Base-by-base conservation (phyloP, 2,888 invertebrate species). In the Lypha dubia region DNA sequence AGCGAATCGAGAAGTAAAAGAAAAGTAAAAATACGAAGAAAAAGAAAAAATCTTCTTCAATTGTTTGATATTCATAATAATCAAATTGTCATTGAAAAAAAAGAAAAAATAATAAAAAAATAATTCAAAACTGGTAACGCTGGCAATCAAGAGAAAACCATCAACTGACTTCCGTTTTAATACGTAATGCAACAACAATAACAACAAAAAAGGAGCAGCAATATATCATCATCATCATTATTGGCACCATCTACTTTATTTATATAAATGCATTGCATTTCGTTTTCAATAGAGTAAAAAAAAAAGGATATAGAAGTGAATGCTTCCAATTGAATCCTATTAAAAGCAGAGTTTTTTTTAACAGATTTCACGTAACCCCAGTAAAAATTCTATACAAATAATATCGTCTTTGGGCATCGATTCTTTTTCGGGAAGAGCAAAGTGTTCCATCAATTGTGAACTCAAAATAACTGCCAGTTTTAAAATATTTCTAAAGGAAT, bases 251-350 rank as follows among this genome's bases (percentile, higher is more conserved):
- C 28, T 38, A 53, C 32, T 20, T 74, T 11, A 68, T 46, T 79
- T 79, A 71, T 38, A 65, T 73, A 73, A 73, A 73, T 79, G 67
- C 49, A 73, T 58, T 44, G 20, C 11, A 62, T 22, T 13, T 17
- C 22, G 38, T 38, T 68, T 53, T 46, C 32, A 28, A 44, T 24
- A 63, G 24, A 4, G n/a, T 28, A 28, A 15, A 63, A 22, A 44
- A 41, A 13, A 17, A 17, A 20, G 35, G n/a, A n/a, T 11, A 20
- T 20, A 15, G 1, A 3, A 17, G 20, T 60, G 24, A 28, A 8
- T 8, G 17, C 22, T 41, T 62, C n/a, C 53, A 53, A 20, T 3
- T 51, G 51, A 22, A 22, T 51, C 5, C n/a, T 44, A 8, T 28
- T 28, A 28, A 28, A 28, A 28, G n/a, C 28, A 28, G 5, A 28